Evolutionary conservation across 2,113 vertebrate genomes (phyloP).

Genomic region (Xyliphius kryptos): DNA sequence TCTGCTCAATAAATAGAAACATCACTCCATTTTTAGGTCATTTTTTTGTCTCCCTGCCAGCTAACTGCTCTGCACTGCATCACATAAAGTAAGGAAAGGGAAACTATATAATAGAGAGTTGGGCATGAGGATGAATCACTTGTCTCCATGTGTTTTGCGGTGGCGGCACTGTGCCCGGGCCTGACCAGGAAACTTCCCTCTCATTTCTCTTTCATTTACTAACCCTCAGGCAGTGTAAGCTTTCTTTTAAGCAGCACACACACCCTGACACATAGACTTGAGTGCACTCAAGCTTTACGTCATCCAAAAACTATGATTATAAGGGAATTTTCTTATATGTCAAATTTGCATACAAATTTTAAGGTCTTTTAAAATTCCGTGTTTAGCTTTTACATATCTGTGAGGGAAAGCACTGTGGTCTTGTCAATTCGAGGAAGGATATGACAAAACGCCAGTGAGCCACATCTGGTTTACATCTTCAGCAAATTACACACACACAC

Average conservation of each 20-base stretch:
- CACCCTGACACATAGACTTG: too few relatives aligned
- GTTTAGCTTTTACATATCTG: too few relatives aligned
- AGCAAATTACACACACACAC: slow-evolving; percentile 22
- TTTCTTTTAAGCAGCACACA: too few relatives aligned
- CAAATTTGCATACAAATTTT: too few relatives aligned
- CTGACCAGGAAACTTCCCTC: slow-evolving; percentile 18
- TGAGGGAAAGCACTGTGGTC: slow-evolving; percentile 30
- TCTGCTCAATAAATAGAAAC: slow-evolving; percentile 40
- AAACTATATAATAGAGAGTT: not conserved
- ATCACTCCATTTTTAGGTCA: slow-evolving; percentile 17
- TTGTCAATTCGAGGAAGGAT: slow-evolving; percentile 29
- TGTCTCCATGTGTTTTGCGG: slow-evolving; percentile 41
- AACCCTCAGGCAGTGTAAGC: slow-evolving; percentile 41
- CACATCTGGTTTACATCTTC: slow-evolving; percentile 56
- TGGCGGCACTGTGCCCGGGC: slow-evolving; percentile 14
- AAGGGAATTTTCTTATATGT: too few relatives aligned
- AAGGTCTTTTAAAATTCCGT: too few relatives aligned
- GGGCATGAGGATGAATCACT: slow-evolving; percentile 22
- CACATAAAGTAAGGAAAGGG: not conserved
- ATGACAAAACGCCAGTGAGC: slow-evolving; percentile 39
- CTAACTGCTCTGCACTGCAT: slow-evolving; percentile 24
- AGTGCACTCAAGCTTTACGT: too few relatives aligned
- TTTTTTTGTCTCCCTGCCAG: not conserved
- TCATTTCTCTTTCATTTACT: slow-evolving; percentile 30
- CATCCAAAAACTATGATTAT: too few relatives aligned